A percentile compares a stretch with the other conserved stretches of the same genome.
These are phyloP conservation scores for Penaeus chinensis DNA, from an alignment of 1,140 invertebrate species.

Conservation along the genomic window DNA sequence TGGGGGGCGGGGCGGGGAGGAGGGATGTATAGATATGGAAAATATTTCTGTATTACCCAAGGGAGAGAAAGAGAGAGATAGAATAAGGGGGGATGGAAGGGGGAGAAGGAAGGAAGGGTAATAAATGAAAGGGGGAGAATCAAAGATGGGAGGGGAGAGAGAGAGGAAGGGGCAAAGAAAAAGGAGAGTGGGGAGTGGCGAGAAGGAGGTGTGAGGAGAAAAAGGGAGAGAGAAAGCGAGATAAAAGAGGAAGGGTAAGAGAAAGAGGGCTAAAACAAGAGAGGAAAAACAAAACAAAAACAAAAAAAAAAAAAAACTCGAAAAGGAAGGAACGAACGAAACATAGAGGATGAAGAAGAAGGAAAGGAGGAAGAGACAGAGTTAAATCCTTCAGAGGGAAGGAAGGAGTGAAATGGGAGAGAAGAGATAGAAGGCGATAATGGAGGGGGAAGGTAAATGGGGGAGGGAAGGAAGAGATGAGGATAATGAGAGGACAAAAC, in stretches of 20 bases:
- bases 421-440: neutral
- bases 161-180: neutral
- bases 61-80: too few relatives aligned
- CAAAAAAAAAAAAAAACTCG: neutral
- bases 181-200: neutral
- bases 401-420: neutral
- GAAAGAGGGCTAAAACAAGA: neutral
- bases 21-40: too few relatives aligned
- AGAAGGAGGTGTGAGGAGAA: neutral
- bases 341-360: neutral
- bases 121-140: neutral
- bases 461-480: neutral
- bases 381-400: neutral
- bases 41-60: too few relatives aligned
- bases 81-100: too few relatives aligned
- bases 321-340: neutral
- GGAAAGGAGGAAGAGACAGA: neutral
- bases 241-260: neutral
- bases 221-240: neutral
- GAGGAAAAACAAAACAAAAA: neutral
- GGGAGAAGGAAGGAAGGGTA: too few relatives aligned
- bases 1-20: too few relatives aligned
- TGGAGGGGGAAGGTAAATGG: neutral
- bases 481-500: neutral
- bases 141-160: neutral